Evolutionary conservation across 2,113 vertebrate species (phyloP).

Genomic region (Podarcis muralis): DNA sequence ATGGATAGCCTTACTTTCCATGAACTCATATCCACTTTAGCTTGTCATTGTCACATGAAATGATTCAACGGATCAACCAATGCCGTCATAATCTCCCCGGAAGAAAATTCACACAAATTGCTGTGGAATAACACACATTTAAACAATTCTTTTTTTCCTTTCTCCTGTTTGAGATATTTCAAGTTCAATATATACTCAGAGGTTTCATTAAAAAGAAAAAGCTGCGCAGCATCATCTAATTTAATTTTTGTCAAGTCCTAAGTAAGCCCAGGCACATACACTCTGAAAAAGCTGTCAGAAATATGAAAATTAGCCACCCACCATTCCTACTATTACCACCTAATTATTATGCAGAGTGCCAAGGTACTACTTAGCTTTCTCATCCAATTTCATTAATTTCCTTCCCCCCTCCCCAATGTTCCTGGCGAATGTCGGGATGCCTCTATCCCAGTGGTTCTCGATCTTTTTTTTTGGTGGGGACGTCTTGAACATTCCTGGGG

Average conservation of each 20-base stretch:
- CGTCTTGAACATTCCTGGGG: no score
- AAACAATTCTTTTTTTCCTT: slow-evolving; percentile 39
- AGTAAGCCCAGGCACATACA: background rate
- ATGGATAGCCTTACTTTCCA: no score
- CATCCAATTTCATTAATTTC: slow-evolving; percentile 5
- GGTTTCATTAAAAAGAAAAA: slow-evolving; percentile 15
- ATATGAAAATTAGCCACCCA: slow-evolving; percentile 1
- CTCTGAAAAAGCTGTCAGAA: slow-evolving; percentile 16
- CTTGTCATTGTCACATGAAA: slow-evolving; percentile 3
- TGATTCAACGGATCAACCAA: slow-evolving; percentile 11
- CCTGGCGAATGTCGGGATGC: background rate
- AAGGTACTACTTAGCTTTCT: slow-evolving; percentile 17
- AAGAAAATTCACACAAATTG: slow-evolving; percentile 3
- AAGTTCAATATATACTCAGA: background rate
- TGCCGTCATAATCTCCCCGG: background rate
- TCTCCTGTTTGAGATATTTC: background rate
- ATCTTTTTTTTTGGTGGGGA: no score
- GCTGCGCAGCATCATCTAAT: slow-evolving; percentile 13
- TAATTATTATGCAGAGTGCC: slow-evolving; percentile 30
- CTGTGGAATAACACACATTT: slow-evolving; percentile 13
- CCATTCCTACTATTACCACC: background rate
- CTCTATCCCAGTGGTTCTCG: no score
- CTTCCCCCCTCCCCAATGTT: background rate
- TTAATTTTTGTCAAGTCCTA: slow-evolving; percentile 36
- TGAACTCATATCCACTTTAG: background rate